Base-by-base conservation (phyloP, 2,797 vertebrate species). In the Chrysolophus pictus region DNA sequence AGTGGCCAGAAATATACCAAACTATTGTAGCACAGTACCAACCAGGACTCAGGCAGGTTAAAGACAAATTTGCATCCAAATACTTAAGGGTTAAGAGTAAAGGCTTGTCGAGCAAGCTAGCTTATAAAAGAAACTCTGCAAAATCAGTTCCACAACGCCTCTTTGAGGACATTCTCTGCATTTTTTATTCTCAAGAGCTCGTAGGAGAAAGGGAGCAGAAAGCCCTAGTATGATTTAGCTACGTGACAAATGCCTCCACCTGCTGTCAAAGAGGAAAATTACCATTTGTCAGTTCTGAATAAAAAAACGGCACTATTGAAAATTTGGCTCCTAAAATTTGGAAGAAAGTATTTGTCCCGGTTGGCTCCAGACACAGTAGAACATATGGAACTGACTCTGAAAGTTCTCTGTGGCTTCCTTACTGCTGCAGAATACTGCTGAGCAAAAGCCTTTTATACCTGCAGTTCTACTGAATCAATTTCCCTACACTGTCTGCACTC, bases 191-290 rank as follows among this genome's bases (percentile, higher is more conserved):
- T 64, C 46, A 70, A 29, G 22, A 26, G 13, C 8, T 81, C 26
- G 23, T 16, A n/a, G 18, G 2, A 9, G 7, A 82, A 51, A 2
- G 5, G 33, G 21, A 39, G 19, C 69, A 26, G 44, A 59, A 87
- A 84, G 8, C 23, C 24, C 12, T 10, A 17, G 19, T 1, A 41
- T 2, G 35, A 72, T 86, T 94, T 77, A 83, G 67, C 39, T 60
- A n/a, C 42, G 92, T 91, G 72, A 28, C 81, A 75, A 80, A 94
- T 83, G 89, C 49, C 46, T 49, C 97, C 96, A 95, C 72, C 95
- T 97, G 88, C 89, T 94, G 97, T 71, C 42, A 24, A 85, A 87
- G 59, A 83, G 28, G 55, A 91, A 88, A 84, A 88, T 24, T 22
- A 37, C 21, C 37, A 6, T 58, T 73, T 23, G 1, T 37, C 41